A percentile compares a stretch with the other conserved stretches of the same genome.
These are phyloP conservation scores for Falco naumanni DNA, from an alignment of 2,797 vertebrate species.

Conservation along the genomic window DNA sequence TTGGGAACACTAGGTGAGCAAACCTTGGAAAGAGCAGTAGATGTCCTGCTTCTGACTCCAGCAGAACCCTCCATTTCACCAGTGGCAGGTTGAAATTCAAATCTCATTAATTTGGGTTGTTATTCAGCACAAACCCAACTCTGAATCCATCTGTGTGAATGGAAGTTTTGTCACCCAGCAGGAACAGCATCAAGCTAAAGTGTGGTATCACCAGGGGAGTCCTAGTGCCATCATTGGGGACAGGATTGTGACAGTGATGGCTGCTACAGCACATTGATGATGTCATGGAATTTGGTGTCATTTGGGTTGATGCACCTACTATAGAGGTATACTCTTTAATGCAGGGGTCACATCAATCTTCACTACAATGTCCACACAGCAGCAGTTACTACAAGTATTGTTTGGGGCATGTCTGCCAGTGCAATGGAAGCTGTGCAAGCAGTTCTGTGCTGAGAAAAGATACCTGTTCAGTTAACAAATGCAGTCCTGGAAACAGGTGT, in stretches of 20 bases:
- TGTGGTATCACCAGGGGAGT: rapidly evolving
- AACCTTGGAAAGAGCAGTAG: not conserved
- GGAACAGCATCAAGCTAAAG: not conserved
- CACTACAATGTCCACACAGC: not conserved
- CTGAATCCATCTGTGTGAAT: not conserved
- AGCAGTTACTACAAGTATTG: not conserved
- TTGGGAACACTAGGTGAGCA: not conserved
- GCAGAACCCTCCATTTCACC: not conserved
- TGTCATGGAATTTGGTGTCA: not conserved
- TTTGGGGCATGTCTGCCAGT: not conserved
- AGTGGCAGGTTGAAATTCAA: not conserved
- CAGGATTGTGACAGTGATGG: not conserved
- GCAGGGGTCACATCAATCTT: not conserved
- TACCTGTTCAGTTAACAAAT: not conserved
- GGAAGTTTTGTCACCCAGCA: not conserved
- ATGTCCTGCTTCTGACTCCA: not conserved
- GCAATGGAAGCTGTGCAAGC: not conserved
- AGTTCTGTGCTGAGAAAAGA: not conserved
- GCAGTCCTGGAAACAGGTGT: not conserved
- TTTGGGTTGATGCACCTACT: not conserved
- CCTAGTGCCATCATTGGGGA: rapidly evolving
- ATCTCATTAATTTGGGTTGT: rapidly evolving
- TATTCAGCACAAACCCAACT: not conserved
- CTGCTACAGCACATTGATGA: not conserved
- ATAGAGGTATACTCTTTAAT: not conserved